These are phyloP conservation scores for Ianthella basta DNA, from an alignment of 37 sponge, comb jelly and placozoan species.

Conservation along the genomic window DNA sequence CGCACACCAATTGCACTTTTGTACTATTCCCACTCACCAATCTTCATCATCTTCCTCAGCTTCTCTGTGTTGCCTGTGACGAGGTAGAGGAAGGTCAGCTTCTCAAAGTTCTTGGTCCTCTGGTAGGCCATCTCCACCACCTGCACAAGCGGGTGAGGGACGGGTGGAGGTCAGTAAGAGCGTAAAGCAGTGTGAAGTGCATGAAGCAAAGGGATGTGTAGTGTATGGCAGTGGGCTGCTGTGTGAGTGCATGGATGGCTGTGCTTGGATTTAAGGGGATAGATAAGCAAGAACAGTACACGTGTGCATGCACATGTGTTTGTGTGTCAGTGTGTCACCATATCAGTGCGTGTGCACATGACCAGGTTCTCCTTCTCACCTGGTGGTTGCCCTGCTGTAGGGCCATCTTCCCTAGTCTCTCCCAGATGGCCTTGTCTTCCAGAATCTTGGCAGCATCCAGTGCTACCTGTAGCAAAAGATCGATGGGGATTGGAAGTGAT, in stretches of 20 bases:
- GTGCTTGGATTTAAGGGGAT: too few species aligned
- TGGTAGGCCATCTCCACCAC: conserved; percentile 99
- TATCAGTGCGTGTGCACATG: too few species aligned
- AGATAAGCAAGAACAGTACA: too few species aligned
- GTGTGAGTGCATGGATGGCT: too few species aligned
- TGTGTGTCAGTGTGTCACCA: too few species aligned
- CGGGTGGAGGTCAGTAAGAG: neutral
- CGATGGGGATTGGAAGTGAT: neutral
- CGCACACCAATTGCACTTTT: neutral
- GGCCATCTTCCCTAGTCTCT: conserved; percentile 82
- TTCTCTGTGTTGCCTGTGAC: conserved; percentile 96
- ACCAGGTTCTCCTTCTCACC: conserved; percentile 29
- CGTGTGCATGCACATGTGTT: too few species aligned
- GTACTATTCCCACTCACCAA: conserved; percentile 59
- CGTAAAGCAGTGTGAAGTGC: neutral
- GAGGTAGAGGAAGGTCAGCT: conserved; percentile 95
- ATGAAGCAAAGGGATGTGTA: neutral
- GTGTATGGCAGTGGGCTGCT: too few species aligned
- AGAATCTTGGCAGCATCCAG: conserved; percentile 91
- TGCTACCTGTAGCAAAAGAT: conserved; percentile 66
- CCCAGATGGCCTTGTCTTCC: conserved; percentile 95
- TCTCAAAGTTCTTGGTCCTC: conserved; percentile 96
- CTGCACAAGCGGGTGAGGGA: conserved; percentile 30
- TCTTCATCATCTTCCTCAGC: conserved; percentile 96
- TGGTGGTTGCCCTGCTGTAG: conserved; percentile 97